Percentiles rank a stretch among this genome's conserved stretches.
Conservation (phyloP, 2,113 vertebrate genomes). For the Sisor rabdophorus region DNA sequence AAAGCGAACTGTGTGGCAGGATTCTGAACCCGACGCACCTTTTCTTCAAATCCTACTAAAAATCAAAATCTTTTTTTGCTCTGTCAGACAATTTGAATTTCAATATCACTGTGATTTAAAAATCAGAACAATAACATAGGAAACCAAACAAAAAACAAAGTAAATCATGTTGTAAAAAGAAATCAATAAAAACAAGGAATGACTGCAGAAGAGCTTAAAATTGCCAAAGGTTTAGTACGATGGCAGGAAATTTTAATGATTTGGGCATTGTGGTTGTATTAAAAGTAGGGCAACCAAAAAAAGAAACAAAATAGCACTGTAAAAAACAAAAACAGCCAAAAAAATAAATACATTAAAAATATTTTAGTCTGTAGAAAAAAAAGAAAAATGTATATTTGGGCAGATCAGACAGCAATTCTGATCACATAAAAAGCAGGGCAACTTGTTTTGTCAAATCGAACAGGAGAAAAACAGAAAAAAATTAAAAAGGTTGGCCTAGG, state of each 20-base stretch:
- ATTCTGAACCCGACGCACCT: conserved; percentile 15
- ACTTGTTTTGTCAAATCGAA: conserved; percentile 16
- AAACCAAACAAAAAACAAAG: neutral
- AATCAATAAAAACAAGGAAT: neutral
- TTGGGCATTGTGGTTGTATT: neutral
- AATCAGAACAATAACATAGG: neutral
- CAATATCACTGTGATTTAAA: neutral
- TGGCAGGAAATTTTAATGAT: conserved; percentile 12
- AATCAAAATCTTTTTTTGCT: neutral
- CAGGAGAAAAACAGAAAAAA: neutral
- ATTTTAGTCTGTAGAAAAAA: neutral
- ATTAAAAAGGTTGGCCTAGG: conserved; percentile 28
- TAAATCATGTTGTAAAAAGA: neutral
- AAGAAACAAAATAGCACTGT: neutral
- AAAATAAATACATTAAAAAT: neutral
- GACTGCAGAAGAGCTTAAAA: neutral
- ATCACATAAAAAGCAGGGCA: conserved; percentile 34
- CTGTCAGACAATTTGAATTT: conserved; percentile 9
- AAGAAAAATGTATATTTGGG: conserved; percentile 5
- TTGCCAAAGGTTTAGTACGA: neutral
- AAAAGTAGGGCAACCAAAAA: conserved; percentile 13
- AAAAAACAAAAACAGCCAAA: conserved; percentile 8
- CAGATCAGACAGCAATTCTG: conserved; percentile 11
- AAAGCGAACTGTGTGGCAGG: conserved; percentile 22
- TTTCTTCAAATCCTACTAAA: neutral